Percentiles rank a stretch among this genome's conserved stretches.
These are phyloP conservation scores for Drosophila merina DNA, from an alignment of 2,888 invertebrate genomes.

Conservation along the genomic window DNA sequence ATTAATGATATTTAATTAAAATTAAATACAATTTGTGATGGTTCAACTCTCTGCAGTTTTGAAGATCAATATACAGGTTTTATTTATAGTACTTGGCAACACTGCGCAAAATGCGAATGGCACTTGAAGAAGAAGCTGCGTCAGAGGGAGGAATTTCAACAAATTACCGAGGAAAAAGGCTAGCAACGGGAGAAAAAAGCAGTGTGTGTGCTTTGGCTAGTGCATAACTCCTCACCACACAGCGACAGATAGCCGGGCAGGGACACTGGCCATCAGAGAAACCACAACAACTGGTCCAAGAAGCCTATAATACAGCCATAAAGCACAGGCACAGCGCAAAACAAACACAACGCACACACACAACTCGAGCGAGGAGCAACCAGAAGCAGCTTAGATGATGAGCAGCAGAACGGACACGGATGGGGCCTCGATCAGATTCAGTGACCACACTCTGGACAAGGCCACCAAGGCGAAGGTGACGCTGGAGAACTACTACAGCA, in stretches of 20 bases:
- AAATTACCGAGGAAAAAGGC: constrained; percentile 66
- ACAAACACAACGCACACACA: constrained; percentile 31
- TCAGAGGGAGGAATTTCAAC: constrained; percentile 65
- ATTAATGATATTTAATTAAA: background rate
- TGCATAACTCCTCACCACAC: constrained; percentile 51
- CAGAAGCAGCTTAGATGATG: constrained; percentile 68
- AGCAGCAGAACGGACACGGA: constrained; percentile 80
- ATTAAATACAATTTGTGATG: background rate
- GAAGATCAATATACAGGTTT: background rate
- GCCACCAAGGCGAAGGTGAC: constrained; percentile 99
- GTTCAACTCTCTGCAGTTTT: background rate
- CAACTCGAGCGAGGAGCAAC: constrained; percentile 23
- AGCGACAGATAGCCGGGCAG: constrained; percentile 37
- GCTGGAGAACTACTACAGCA: constrained; percentile 99
- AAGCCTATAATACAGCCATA: constrained; percentile 7
- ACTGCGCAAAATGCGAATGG: constrained; percentile 23
- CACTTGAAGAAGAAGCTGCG: constrained; percentile 38
- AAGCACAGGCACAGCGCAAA: constrained; percentile 15
- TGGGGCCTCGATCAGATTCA: constrained; percentile 91
- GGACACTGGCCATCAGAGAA: constrained; percentile 16
- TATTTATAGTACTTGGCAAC: background rate
- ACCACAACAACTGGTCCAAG: constrained; percentile 7
- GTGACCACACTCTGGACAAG: constrained; percentile 98
- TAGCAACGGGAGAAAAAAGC: constrained; percentile 50
- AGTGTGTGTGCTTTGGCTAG: constrained; percentile 66